Conservation (phyloP, 2,113 vertebrate species). For the Psettodes erumei region DNA sequence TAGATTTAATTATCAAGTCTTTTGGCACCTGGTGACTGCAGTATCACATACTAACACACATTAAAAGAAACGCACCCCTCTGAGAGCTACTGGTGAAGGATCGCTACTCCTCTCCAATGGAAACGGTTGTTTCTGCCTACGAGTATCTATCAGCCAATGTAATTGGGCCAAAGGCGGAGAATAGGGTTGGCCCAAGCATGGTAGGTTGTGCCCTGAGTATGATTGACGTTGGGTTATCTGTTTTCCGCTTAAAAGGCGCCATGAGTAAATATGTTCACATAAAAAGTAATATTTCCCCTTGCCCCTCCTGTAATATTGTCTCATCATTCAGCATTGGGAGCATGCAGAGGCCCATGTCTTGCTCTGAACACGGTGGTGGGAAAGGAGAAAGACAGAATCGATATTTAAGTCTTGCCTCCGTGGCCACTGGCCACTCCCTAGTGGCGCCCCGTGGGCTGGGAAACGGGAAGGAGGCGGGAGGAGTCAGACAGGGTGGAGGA, state of each 20-base stretch:
- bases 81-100: slow-evolving; percentile 47
- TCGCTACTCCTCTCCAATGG: slow-evolving; percentile 63
- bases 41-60: neutral
- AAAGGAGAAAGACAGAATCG: slow-evolving; percentile 49
- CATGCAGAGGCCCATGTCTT: fast-evolving
- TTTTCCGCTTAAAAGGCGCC: slow-evolving; percentile 74
- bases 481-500: slow-evolving; percentile 53
- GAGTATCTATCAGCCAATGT: slow-evolving; percentile 46
- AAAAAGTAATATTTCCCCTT: neutral
- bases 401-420: slow-evolving; percentile 75
- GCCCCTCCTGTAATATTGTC: neutral
- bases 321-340: neutral
- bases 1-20: neutral
- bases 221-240: slow-evolving; percentile 72
- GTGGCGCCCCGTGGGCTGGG: slow-evolving; percentile 66
- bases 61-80: slow-evolving; percentile 58
- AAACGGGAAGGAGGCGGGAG: slow-evolving; percentile 67
- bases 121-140: slow-evolving; percentile 10
- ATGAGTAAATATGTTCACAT: slow-evolving; percentile 12
- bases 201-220: slow-evolving; percentile 71
- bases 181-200: slow-evolving; percentile 50
- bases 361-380: slow-evolving; percentile 29
- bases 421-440: slow-evolving; percentile 79
- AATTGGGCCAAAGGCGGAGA: slow-evolving; percentile 46
- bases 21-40: neutral